Evolutionary conservation across 1,140 invertebrate genomes (phyloP), one percentile per base, ranked within the genome.

Genomic region (Cyclina sinensis): DNA sequence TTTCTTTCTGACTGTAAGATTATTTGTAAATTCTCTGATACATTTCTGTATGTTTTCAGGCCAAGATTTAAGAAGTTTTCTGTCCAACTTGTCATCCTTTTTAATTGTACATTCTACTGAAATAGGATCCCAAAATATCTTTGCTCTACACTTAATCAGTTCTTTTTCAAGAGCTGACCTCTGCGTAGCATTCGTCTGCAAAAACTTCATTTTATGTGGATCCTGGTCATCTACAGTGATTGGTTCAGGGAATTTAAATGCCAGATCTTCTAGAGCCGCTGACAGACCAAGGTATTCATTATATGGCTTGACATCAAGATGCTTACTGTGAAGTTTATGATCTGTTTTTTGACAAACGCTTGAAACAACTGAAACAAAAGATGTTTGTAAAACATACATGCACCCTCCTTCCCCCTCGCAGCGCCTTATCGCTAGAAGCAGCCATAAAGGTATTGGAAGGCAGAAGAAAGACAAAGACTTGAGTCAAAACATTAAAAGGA

Each of bases 121-220:
- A 76, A 76, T 46, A 4, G 73, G 73, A 51, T 76, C 73, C 73
- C 73, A 76, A 48, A 46, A 9, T 11, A 76, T 76, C 11, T 76
- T 21, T 48, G 73, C 73, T 43, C 24, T 14, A n/a, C 37, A 48
- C 39, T 46, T 48, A 4, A 12, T 14, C 39, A 76, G 51, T 35
- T 76, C 73, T 0, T 24, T 12, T 24, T 76, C 73, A 24, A 76
- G 21, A 9, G 37, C 16, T 0, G 43, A 21, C 51, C n/a, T 46
- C 43, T 30, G 37, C 12, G 37, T 4, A 46, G 18, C 1, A 24
- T 76, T 48, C 7, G 5, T 2, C 21, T 46, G 7, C 18, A 76
- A 16, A 76, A 76, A 76, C 39, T 76, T 76, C n/a, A 76, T 46
- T 16, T 76, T 76, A 27, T 76, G 12, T 48, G 37, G 3, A 24